These are phyloP conservation scores for Phaethornis superciliosus DNA, from an alignment of 2,113 vertebrate species.

Conservation along the genomic window DNA sequence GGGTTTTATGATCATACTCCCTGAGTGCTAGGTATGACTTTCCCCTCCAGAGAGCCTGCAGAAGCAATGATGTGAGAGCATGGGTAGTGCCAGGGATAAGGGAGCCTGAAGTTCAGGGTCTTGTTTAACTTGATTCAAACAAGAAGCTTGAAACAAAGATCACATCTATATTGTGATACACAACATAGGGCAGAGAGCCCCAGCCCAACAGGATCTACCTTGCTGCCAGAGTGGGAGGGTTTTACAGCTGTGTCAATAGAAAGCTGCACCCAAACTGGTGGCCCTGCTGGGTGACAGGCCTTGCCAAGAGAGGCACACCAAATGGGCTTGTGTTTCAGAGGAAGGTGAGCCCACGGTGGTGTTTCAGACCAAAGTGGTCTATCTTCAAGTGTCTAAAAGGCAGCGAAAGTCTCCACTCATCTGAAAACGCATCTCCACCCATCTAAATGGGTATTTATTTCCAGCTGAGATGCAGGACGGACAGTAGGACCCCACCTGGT, in stretches of 20 bases:
- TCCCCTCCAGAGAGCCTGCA: not conserved
- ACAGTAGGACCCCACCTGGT: not conserved
- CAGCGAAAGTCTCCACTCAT: not conserved
- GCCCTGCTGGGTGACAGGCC: not conserved
- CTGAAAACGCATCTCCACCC: not conserved
- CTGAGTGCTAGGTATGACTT: not conserved
- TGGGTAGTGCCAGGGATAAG: not conserved
- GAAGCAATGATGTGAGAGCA: not conserved
- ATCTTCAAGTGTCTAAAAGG: not conserved
- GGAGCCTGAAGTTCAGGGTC: not conserved
- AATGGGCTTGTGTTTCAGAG: not conserved
- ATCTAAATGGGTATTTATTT: not conserved
- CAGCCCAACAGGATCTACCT: not conserved
- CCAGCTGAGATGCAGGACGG: not conserved
- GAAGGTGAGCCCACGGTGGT: rapidly evolving
- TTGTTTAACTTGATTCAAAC: not conserved
- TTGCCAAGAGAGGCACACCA: conserved; percentile 19
- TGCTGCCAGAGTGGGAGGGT: not conserved
- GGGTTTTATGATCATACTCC: rapidly evolving
- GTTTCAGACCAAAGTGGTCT: not conserved
- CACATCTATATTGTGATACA: not conserved
- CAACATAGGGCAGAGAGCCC: not conserved
- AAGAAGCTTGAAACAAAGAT: conserved; percentile 21
- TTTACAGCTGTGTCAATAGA: conserved; percentile 52
- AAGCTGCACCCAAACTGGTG: conserved; percentile 26